Conservation (phyloP, 2,888 invertebrate genomes). For the Agonopterix arenella region DNA sequence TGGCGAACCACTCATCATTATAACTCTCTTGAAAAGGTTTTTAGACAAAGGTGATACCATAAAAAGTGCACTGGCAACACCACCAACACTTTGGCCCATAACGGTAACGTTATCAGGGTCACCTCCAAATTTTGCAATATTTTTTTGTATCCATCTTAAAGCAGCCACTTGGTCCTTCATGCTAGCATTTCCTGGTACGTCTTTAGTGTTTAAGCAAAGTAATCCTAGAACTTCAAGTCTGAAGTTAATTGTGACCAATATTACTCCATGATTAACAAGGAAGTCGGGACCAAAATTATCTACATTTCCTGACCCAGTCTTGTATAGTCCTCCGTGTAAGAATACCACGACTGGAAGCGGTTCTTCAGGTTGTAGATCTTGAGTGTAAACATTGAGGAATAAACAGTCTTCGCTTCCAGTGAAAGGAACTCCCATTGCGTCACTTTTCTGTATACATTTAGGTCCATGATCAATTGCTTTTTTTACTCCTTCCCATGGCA, state of each 20-base stretch:
- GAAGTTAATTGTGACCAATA: slow-evolving; percentile 76
- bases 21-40: slow-evolving; percentile 39
- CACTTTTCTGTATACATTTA: slow-evolving; percentile 35
- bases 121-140: slow-evolving; percentile 38
- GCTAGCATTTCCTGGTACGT: slow-evolving; percentile 78
- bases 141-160: slow-evolving; percentile 35
- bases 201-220: slow-evolving; percentile 65
- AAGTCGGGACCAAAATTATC: slow-evolving; percentile 73
- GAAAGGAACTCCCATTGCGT: slow-evolving; percentile 20
- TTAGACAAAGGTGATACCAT: slow-evolving; percentile 43
- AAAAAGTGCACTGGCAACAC: slow-evolving; percentile 28
- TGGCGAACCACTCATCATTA: slow-evolving; percentile 41
- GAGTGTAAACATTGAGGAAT: slow-evolving; percentile 43
- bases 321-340: slow-evolving; percentile 44
- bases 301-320: slow-evolving; percentile 46
- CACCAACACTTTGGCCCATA: slow-evolving; percentile 46
- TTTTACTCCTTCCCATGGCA: slow-evolving; percentile 40
- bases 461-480: slow-evolving; percentile 40
- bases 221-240: slow-evolving; percentile 73
- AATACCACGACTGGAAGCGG: slow-evolving; percentile 42
- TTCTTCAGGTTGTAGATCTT: slow-evolving; percentile 17
- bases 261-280: slow-evolving; percentile 64
- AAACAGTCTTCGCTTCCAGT: slow-evolving; percentile 40
- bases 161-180: slow-evolving; percentile 55
- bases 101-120: slow-evolving; percentile 35